Evolutionary conservation across 2,888 invertebrate genomes (phyloP).

Genomic region (Pandemis heparana): DNA sequence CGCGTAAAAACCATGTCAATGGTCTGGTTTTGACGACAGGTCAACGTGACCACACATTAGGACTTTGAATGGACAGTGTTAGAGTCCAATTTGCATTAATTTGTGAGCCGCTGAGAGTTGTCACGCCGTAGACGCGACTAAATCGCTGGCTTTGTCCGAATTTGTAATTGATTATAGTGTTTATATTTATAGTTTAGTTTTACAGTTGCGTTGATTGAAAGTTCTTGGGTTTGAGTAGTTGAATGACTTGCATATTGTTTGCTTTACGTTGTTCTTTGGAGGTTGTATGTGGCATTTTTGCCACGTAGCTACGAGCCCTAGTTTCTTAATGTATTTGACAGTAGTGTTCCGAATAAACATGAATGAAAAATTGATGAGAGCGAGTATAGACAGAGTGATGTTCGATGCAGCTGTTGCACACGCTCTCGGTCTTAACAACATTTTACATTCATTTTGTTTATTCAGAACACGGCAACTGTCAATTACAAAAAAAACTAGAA

Average conservation of each 20-base stretch:
- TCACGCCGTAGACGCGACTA: slow-evolving; percentile 30
- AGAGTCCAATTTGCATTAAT: slow-evolving; percentile 10
- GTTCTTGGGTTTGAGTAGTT: neutral
- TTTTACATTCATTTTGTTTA: too few species aligned
- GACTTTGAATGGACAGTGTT: neutral
- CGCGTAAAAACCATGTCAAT: slow-evolving; percentile 41
- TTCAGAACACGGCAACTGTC: too few species aligned
- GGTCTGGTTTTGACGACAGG: slow-evolving; percentile 25
- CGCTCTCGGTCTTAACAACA: too few species aligned
- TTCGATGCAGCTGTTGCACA: too few species aligned
- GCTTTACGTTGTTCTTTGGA: neutral
- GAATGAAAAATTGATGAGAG: too few species aligned
- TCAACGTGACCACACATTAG: neutral
- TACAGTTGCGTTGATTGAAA: slow-evolving; percentile 24
- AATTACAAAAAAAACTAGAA: too few species aligned
- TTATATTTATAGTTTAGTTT: slow-evolving; percentile 22
- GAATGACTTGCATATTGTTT: neutral
- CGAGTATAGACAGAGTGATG: too few species aligned
- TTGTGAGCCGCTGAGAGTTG: neutral
- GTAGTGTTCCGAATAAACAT: too few species aligned
- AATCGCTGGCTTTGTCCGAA: slow-evolving; percentile 19
- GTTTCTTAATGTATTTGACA: too few species aligned
- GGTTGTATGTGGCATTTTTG: too few species aligned
- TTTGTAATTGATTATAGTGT: slow-evolving; percentile 37
- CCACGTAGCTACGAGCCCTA: too few species aligned